Evolutionary conservation across 2,797 vertebrate species (phyloP), one percentile per base, ranked within the genome.

Genomic region (Phalloptychus januarius): DNA sequence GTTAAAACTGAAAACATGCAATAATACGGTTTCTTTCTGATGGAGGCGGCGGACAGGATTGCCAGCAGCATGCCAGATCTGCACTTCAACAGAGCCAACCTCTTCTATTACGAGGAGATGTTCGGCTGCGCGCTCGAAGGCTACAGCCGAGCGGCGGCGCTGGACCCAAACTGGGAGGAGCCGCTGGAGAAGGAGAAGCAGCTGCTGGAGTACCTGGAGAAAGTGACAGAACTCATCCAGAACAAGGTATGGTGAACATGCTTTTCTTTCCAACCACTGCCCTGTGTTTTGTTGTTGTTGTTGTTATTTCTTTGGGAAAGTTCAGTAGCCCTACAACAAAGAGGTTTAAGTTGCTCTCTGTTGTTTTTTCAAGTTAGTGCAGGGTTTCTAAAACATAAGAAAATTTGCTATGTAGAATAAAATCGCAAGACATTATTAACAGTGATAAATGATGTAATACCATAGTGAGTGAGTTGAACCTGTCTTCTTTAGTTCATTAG

Each of bases 81-180:
- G 80, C 97, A 98, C 87, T 96, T 97, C 86, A 98, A 98, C 93
- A 91, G 96, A 76, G 92, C 96, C 75, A 96, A 93, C 20, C 91
- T 98, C 72, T 96, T 97, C 90, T 96, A 98, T 88, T 98, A 97
- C 0, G 97, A 98, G 89, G 97, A 98, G 92, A 97, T 95, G 95
- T 98, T 95, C 5, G 93, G 93, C 11, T 97, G 96, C 1, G 97
- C 97, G 33, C 91, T 98, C 11, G 94, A 88, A 0, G 97, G 97
- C 61, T 98, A 96, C 89, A 96, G 95, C 61, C 95, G 90, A 36
- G 97, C 97, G 0, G 95, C 95, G 0, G 93, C 87, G 0, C 93
- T 98, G 16, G 97, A 98, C 79, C 97, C 97, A 0, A 91, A 92
- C 48, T 98, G 96, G 96, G 89, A 89, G 1, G 97, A 97, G 46